Base-by-base conservation (phyloP, 2,113 vertebrate genomes). In the Carollia perspicillata region DNA sequence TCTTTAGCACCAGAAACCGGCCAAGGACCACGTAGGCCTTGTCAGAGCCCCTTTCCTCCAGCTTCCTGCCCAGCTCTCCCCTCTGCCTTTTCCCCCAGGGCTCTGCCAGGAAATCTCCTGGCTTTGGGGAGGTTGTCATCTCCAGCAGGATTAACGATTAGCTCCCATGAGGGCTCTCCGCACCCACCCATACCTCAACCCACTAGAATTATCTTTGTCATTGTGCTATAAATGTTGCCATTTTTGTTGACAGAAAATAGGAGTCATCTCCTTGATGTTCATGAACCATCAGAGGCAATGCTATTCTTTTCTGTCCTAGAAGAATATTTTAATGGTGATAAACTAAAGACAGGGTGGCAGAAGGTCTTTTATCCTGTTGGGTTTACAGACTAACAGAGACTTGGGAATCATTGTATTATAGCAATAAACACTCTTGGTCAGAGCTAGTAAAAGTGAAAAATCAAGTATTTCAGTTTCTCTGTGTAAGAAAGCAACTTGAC, bases 401-500 rank as follows among this genome's bases (percentile, higher is more conserved):
- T 85, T 88, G 18, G 44, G 60, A 93, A 95, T 55, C n/a, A 37
- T 13, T 95, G 35, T 55, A 93, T 93, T 88, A 65, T 10, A 84
- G 35, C 22, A 90, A 88, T 37, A 55, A 1, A 83, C 30, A 71
- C 16, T 78, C 66, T 83, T 44, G 28, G 47, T 65, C 33, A 92
- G n/a, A 95, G 16, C 28, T 42, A 95, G 23, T 3, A 90, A 71
- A 90, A 65, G 91, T 51, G 33, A 72, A 96, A 44, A 93, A 80
- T 8, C 8, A 77, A 78, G 44, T 60, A 68, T 66, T 77, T 86
- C 33, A 75, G 44, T 77, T 93, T 79, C 26, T 35, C n/a, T 84
- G 40, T 3, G 1, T 60, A 90, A 42, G 55, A 88, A 87, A 93
- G 30, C 2, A 92, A 89, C 40, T 8, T 28, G 80, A 77, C 4